Conservation (phyloP, 1,140 invertebrate genomes). For the Ooceraea biroi region DNA sequence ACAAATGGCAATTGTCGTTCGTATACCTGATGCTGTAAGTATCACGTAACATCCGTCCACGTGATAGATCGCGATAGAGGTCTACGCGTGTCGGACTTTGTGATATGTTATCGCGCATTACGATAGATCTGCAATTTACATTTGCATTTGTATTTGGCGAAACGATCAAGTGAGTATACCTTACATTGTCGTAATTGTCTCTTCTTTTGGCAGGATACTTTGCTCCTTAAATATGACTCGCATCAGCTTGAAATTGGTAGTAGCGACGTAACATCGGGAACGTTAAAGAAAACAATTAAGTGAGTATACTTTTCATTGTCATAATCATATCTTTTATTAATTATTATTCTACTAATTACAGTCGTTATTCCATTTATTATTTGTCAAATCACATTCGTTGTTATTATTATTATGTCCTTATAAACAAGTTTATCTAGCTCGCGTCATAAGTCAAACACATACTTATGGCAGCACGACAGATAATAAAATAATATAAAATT, state of each 20-base stretch:
- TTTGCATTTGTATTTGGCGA: constrained; percentile 78
- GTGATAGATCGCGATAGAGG: too few species aligned
- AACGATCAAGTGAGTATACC: constrained; percentile 90
- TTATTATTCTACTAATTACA: not conserved
- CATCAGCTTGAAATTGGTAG: constrained; percentile 94
- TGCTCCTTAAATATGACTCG: constrained; percentile 91
- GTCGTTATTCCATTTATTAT: not conserved
- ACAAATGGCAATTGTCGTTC: constrained; percentile 95
- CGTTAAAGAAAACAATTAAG: constrained; percentile 94
- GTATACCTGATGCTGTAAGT: constrained; percentile 93
- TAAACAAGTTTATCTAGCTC: too few species aligned
- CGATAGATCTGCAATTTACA: too few species aligned
- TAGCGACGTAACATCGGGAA: constrained; percentile 93
- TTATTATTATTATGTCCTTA: not conserved
- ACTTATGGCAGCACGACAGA: too few species aligned
- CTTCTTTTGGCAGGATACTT: constrained; percentile 90
- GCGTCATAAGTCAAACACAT: too few species aligned
- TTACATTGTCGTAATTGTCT: constrained; percentile 11
- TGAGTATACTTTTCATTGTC: constrained; percentile 80
- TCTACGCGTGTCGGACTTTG: too few species aligned
- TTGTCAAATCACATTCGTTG: not conserved
- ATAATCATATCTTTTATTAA: constrained; percentile 33
- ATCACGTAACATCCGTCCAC: not conserved
- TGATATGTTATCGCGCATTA: too few species aligned
- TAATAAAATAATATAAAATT: too few species aligned